Percentiles rank a stretch among this genome's conserved stretches.
Conservation (phyloP, 2,113 vertebrate species). For the Oncorhynchus clarkii region DNA sequence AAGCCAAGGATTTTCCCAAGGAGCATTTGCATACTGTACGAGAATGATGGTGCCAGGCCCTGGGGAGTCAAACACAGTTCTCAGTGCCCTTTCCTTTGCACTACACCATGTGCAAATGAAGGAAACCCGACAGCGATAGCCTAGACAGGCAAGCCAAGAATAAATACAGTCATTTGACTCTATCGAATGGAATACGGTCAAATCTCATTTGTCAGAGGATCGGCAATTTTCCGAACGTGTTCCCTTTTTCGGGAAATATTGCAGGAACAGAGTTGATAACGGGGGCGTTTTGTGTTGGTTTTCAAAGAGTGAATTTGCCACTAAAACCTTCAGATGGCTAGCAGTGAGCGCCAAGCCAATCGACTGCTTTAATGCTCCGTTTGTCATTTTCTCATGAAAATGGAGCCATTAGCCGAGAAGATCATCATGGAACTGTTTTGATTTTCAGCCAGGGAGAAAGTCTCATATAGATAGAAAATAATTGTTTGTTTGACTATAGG, state of each 20-base stretch:
- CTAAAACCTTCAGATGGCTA: background rate
- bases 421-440: too few species aligned
- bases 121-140: background rate
- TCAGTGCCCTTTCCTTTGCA: slow-evolving; percentile 8
- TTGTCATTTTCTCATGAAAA: too few species aligned
- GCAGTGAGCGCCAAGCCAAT: background rate
- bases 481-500: too few species aligned
- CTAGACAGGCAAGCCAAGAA: background rate
- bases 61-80: slow-evolving; percentile 19
- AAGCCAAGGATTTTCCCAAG: slow-evolving; percentile 46
- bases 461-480: too few species aligned
- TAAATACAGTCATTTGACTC: background rate
- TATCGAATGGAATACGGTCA: background rate
- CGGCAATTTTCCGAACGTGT: background rate
- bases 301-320: background rate
- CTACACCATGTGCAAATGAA: slow-evolving; percentile 12
- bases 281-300: background rate
- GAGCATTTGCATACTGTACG: slow-evolving; percentile 43
- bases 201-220: background rate
- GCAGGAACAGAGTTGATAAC: background rate
- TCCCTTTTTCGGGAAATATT: background rate
- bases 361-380: too few species aligned
- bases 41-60: slow-evolving; percentile 26
- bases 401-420: too few species aligned
- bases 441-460: too few species aligned